These are phyloP conservation scores for Takifugu bimaculatus DNA, from an alignment of 2,113 vertebrate genomes.

Conservation along the genomic window DNA sequence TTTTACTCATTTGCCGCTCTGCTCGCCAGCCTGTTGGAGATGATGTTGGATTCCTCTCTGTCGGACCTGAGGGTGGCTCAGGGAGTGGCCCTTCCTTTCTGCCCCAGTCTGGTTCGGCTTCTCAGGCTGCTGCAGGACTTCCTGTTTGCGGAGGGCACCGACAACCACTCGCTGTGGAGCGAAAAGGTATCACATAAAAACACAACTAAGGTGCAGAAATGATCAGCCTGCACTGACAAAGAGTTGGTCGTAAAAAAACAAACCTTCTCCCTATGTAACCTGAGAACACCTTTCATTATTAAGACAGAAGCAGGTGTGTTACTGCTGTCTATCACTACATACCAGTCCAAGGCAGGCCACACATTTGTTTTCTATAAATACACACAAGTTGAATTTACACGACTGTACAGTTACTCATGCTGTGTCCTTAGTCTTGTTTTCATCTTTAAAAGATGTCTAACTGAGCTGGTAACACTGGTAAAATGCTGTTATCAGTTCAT, in stretches of 20 bases:
- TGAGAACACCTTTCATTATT: neutral
- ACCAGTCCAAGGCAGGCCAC: conserved; percentile 3
- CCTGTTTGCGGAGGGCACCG: conserved; percentile 88
- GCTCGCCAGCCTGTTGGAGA: conserved; percentile 86
- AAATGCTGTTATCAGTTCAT: no score
- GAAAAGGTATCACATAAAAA: conserved; percentile 84
- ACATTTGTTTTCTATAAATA: conserved; percentile 11
- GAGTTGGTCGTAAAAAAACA: no score
- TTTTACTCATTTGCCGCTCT: neutral
- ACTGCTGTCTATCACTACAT: neutral
- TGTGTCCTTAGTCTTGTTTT: neutral
- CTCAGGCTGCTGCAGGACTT: conserved; percentile 96
- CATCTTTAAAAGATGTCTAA: no score
- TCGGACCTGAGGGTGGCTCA: conserved; percentile 84
- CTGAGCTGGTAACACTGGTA: no score
- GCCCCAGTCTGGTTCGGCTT: conserved; percentile 84
- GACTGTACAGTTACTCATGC: conserved; percentile 1
- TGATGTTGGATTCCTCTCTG: conserved; percentile 97
- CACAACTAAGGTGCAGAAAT: neutral
- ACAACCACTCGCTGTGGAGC: conserved; percentile 89
- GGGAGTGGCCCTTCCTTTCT: conserved; percentile 69
- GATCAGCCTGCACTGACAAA: no score
- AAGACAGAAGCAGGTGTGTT: neutral
- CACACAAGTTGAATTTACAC: conserved; percentile 3
- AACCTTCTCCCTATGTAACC: neutral